Evolutionary conservation across 2,888 invertebrate species (phyloP), one percentile per base, ranked within the genome.

Genomic region (Cosmorhoe ocellata): DNA sequence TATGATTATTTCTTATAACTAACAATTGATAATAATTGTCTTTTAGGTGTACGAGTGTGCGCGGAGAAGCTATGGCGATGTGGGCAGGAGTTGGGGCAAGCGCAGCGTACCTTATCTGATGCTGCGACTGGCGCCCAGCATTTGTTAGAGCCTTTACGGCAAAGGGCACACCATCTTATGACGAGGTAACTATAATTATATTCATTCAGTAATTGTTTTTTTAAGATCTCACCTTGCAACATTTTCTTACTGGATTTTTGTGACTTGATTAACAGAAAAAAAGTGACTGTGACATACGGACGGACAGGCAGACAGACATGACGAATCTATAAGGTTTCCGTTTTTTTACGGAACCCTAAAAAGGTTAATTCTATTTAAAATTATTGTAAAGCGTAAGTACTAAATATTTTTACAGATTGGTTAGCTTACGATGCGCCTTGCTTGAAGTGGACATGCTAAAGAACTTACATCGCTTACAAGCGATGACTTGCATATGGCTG

Each of bases 401-500:
- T 2, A 18, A 18, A 18, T 4, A 18, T 18, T 22, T 44, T 36
- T 13, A 27, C 81, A 96, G 93, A 72, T 95, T 93, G 70, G 79
- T 95, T 34, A 93, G 94, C 45, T 90, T 95, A 43, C 93, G 94
- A 65, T 94, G 96, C 55, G 94, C 95, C 8, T 85, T 98, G 6
- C 91, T 95, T 5, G 95, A 96, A 71, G 95, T 95, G 0, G 92
- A 93, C 11, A 93, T 94, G 78, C 81, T 97, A 54, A 92, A 92
- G 14, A 91, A 93, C 64, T 81, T 96, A 57, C 91, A 95, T 58
- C 93, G 94, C 51, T 94, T 98, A 65, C 94, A 95, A 67, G 94
- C 96, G 11, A 94, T 95, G 9, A 95, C 97, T 0, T 93, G 96
- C 40, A 93, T 93, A 42, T 98, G 97, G 97, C 81, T 98, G 27